phyloP scores from a whole-genome alignment of 1,140 invertebrate species.

The Musca vetustissima region DNA sequence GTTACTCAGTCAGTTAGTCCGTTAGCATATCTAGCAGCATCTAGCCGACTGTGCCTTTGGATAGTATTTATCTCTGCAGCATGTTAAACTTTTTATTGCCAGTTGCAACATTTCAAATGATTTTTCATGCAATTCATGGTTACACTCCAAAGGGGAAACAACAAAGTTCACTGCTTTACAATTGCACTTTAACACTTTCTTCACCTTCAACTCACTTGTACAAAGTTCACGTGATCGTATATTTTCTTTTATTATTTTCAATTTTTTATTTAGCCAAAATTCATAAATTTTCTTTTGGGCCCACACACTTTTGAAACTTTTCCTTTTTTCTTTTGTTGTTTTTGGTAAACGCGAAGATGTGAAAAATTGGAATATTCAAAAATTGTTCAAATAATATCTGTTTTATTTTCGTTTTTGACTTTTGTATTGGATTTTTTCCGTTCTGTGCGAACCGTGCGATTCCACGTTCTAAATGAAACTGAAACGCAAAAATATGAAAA shows the following conservation, averaged over 20 bases:
- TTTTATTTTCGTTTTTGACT: conserved; percentile 13
- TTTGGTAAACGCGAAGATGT: not conserved
- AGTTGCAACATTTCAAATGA: not conserved
- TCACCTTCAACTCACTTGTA: conserved; percentile 9
- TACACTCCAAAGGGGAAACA: not conserved
- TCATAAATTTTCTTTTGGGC: too few species aligned
- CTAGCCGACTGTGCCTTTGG: too few species aligned
- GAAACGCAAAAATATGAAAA: conserved; percentile 41
- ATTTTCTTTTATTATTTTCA: too few species aligned
- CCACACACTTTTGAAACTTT: not conserved
- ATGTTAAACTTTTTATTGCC: not conserved
- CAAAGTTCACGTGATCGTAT: not conserved
- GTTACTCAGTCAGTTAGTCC: not conserved
- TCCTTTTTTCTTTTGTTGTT: conserved; percentile 28
- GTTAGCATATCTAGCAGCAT: not conserved
- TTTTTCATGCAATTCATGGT: not conserved
- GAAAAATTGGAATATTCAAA: too few species aligned
- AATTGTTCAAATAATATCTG: conserved; percentile 5
- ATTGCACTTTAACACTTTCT: too few species aligned
- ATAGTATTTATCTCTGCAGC: not conserved
- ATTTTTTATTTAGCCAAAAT: too few species aligned
- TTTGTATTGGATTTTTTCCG: conserved; percentile 19
- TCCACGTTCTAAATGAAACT: conserved; percentile 52
- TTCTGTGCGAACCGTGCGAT: conserved; percentile 39
- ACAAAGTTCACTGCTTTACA: not conserved